Conservation (phyloP, 92 coral and sea anemone species). For the Epizoanthus illoricatus region DNA sequence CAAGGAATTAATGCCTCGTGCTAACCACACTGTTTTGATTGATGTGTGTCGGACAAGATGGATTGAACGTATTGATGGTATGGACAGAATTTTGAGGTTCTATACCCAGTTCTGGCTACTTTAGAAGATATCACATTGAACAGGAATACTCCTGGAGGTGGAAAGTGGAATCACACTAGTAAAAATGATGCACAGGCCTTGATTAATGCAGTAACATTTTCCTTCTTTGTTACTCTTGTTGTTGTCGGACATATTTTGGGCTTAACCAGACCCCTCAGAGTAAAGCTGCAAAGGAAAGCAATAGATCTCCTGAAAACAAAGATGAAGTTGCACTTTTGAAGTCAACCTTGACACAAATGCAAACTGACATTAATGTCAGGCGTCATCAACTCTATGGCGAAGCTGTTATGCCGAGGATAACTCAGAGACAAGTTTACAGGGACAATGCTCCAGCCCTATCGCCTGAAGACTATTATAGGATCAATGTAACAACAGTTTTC, state of each 20-base stretch:
- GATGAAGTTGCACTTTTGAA: constrained; percentile 21
- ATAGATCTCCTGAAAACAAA: constrained; percentile 37
- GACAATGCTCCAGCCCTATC: constrained; percentile 5
- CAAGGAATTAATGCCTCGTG: constrained; percentile 17
- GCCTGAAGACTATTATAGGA: constrained; percentile 3
- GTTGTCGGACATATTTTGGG: constrained; percentile 27
- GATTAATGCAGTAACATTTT: constrained; percentile 30
- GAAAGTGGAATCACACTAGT: constrained; percentile 37
- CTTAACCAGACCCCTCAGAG: constrained; percentile 39
- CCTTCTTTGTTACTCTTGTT: constrained; percentile 22
- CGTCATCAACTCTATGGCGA: constrained; percentile 19
- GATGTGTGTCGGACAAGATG: constrained; percentile 56
- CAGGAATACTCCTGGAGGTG: constrained; percentile 27
- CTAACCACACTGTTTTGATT: constrained; percentile 26
- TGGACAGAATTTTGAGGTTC: constrained; percentile 25
- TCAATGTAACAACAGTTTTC: constrained; percentile 23
- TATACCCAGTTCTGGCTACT: constrained; percentile 14
- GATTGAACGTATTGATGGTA: constrained; percentile 45
- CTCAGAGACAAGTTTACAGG: constrained; percentile 1
- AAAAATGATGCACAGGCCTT: constrained; percentile 28
- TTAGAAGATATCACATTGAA: constrained; percentile 19
- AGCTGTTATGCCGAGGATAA: constrained; percentile 26
- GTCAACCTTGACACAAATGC: constrained; percentile 8
- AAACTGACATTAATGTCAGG: constrained; percentile 30
- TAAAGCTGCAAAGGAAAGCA: constrained; percentile 42